A percentile compares a stretch with the other conserved stretches of the same genome.
Conservation (phyloP, 2,797 vertebrate species). For the Rachycentron canadum region DNA sequence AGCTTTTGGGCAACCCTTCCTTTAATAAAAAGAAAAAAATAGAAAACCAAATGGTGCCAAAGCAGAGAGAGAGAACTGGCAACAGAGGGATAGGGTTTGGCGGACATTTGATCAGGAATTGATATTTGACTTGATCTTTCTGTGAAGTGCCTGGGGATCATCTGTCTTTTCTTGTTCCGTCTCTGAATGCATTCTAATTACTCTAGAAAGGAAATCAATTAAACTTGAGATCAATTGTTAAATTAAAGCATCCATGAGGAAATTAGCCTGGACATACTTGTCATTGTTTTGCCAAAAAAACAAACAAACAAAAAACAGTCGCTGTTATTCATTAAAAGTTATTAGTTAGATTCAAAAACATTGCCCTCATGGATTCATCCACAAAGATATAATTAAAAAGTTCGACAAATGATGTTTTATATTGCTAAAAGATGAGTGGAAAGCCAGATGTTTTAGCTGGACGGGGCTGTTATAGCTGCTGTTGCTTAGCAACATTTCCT, state of each 20-base stretch:
- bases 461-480: conserved; percentile 10
- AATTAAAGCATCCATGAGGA: conserved; percentile 4
- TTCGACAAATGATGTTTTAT: conserved; percentile 8
- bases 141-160: conserved; percentile 3
- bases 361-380: background rate
- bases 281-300: conserved; percentile 11
- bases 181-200: conserved; percentile 2
- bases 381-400: conserved; percentile 20
- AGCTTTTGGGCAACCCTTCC: background rate
- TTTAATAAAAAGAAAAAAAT: background rate
- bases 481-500: conserved; percentile 61
- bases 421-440: conserved; percentile 15
- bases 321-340: conserved; percentile 2
- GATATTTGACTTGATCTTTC: conserved; percentile 6
- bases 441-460: background rate
- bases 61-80: background rate
- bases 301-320: background rate
- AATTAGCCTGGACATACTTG: background rate
- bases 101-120: background rate
- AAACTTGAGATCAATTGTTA: conserved; percentile 3
- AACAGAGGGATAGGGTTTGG: background rate
- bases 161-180: conserved; percentile 20
- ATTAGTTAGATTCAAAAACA: background rate
- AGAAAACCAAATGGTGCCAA: background rate
- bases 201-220: conserved; percentile 11